These are phyloP conservation scores for Heliconius hewitsoni DNA, from an alignment of 1,140 invertebrate species.

Conservation along the genomic window DNA sequence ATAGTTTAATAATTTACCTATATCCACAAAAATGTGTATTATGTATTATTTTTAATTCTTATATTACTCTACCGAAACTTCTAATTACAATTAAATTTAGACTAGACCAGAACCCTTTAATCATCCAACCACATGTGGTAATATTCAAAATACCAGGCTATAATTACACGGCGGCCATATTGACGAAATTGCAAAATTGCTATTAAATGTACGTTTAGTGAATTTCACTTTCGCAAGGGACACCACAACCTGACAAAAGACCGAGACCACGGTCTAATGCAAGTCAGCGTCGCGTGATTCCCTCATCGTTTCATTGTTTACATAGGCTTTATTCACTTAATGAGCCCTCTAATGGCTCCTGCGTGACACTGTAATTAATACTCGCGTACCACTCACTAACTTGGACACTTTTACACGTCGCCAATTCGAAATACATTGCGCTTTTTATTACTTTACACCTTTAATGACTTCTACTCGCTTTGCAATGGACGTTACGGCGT, in stretches of 20 bases:
- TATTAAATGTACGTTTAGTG: slow-evolving; percentile 57
- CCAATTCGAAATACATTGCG: slow-evolving; percentile 24
- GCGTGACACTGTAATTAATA: slow-evolving; percentile 65
- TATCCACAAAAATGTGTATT: slow-evolving; percentile 36
- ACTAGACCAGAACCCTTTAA: background rate
- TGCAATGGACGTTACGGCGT: slow-evolving; percentile 23
- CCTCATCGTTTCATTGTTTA: slow-evolving; percentile 64
- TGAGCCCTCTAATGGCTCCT: slow-evolving; percentile 58
- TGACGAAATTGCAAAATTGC: slow-evolving; percentile 36
- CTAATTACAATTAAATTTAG: too few species aligned
- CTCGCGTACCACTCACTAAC: slow-evolving; percentile 25
- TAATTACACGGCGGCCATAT: slow-evolving; percentile 26
- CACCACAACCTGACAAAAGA: slow-evolving; percentile 47
- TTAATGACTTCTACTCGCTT: background rate
- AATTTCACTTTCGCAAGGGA: slow-evolving; percentile 59
- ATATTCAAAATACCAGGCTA: slow-evolving; percentile 7
- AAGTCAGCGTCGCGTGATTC: slow-evolving; percentile 69
- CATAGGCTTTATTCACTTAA: slow-evolving; percentile 64
- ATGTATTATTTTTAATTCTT: slow-evolving; percentile 16
- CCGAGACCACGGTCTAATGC: slow-evolving; percentile 53
- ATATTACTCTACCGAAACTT: too few species aligned
- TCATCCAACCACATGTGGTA: background rate
- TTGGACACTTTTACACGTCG: slow-evolving; percentile 22
- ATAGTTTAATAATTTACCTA: slow-evolving; percentile 49
- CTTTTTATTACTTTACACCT: slow-evolving; percentile 10